Evolutionary conservation across 2,888 invertebrate species (phyloP), one percentile per base, ranked within the genome.

Genomic region (Netelia melanura): DNA sequence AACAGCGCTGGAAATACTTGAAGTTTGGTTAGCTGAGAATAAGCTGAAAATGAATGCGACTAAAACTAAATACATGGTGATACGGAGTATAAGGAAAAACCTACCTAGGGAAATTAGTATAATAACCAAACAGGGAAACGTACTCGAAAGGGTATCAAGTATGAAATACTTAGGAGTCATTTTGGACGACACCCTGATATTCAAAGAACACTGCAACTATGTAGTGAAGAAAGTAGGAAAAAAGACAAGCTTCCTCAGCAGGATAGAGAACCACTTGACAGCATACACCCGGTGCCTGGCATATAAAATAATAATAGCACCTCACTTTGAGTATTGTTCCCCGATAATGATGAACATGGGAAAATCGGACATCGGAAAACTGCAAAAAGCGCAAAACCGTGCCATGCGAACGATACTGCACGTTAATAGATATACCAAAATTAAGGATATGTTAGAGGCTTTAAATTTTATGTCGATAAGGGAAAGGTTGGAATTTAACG

Each of bases 331-430:
- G 43, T 83, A 79, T 38, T 83, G 83, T 54, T 14, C 44, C 1
- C 23, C 74, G 6, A 11, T 72, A 11, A 44, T 83, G 23, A 8
- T 78, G 3, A 71, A 67, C 21, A 48, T 62, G 38, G 48, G 58
- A 23, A 23, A 80, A 62, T 23, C 38, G 17, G 64, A 72, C 25
- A 21, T 81, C 1, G 64, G 17, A 17, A 61, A 43, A 21, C 30
- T 84, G 11, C 80, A 72, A 67, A 64, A 43, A 52, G 52, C 71
- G 3, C 84, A 84, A 64, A 84, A 84, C 52, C 30, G 76, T 21
- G 81, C 72, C 1, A 81, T 84, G 71, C 43, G 71, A 14, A 38
- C 44, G 1, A 84, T 84, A 71, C 38, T 84, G n/a, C 56, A 70
- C 3, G 75, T 75, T 0, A 43, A 65, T 17, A 64, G 58, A 56